Base-by-base conservation (phyloP, 2,888 invertebrate genomes). In the Zonitis immaculata region DNA sequence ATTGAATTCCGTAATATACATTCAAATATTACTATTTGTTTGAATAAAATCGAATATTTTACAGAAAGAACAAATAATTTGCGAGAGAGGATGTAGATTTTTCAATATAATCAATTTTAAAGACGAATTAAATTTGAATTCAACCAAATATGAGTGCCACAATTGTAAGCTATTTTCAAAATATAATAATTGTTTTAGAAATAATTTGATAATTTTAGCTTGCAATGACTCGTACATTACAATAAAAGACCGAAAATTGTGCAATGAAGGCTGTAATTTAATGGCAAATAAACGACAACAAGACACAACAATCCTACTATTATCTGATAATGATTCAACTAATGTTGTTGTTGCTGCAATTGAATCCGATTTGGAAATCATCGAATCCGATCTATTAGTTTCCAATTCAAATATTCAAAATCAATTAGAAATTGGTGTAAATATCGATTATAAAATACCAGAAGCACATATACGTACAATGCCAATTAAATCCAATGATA, bases 401-500 rank as follows among this genome's bases (percentile, higher is more conserved):
- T 69, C 72, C 4, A 73, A 74, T 59, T 72, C 73, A 6, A 70
- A 70, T 18, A 67, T 74, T n/a, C 66, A 66, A 50, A 66, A 65
- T 46, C 73, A 73, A 52, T 55, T 73, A 35, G 70, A 72, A 58
- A 62, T 67, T 7, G 71, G 69, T 6, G 70, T 71, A 45, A 69
- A 68, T 50, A 61, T 68, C 14, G 70, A 73, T 46, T 73, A 72
- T 49, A 72, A 73, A 60, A 72, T 76, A 39, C 75, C 76, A 1
- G 73, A 74, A 60, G 72, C 74, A 8, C 71, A 68, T 44, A 71
- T 74, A 27, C 65, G 70, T 46, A 75, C 74, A 4, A 69, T 76
- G 70, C 75, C 75, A 0, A 71, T 73, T 46, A 66, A 66, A 56
- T 61, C 61, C 42, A 60, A 58, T 18, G 56, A 59, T 30, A 50